Evolutionary conservation across 1,140 invertebrate species (phyloP), one percentile per base, ranked within the genome.

Genomic region (Latrodectus geometricus): DNA sequence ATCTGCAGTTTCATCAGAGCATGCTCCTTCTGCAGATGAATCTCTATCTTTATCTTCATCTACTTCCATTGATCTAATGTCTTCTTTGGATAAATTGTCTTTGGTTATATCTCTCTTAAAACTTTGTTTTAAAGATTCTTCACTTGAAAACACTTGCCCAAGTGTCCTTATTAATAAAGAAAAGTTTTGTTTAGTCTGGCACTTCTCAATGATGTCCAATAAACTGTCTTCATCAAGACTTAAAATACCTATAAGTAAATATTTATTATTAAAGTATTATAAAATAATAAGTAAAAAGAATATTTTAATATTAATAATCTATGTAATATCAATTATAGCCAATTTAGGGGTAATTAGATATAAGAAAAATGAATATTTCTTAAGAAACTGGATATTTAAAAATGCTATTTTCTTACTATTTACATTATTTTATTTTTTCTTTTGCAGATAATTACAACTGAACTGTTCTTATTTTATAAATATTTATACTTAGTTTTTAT

Each of bases 31-130:
- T 86, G 91, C 92, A 75, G 92, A 92, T 88, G 94, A 94, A 89
- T 96, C 95, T 88, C 95, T 93, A 91, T 96, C 95, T 90, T 97
- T 97, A 88, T 97, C 96, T 87, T 94, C 93, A 90, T 97, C 96
- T 69, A 94, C 94, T 90, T 96, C 95, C 49, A 95, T 90, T 20
- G 93, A 93, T 78, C 94, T 91, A 17, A 80, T 94, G 91, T 88
- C 94, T 93, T 92, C 95, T 94, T 91, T 95, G 94, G 88, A 94
- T 93, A 93, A 88, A 77, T 93, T 90, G 23, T 92, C 92, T 76
- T 75, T 86, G 77, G 68, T 77, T 83, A 85, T 80, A 87, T 89
- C 88, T 91, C 92, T 89, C 88, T 93, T 91, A 91, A 95, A 95
- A 92, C 95, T 95, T 79, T 92, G 92, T 88, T 94, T 93, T n/a